Conservation (phyloP, 1,140 invertebrate species). For the Acyrthosiphon pisum region DNA sequence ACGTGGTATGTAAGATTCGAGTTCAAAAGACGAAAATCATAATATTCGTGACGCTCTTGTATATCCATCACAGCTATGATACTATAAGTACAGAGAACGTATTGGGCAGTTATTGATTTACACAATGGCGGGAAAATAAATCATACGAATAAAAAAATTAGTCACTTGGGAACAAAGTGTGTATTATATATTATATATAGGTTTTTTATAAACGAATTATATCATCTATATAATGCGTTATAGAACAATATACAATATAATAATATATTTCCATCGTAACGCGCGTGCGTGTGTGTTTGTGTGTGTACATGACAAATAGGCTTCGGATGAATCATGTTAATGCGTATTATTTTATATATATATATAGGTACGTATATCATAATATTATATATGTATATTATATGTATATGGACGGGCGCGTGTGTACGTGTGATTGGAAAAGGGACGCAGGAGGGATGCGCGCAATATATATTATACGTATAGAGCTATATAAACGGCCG, state of each 20-base stretch:
- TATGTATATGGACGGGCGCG: neutral
- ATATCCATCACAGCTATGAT: neutral
- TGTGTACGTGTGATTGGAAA: slow-evolving; percentile 18
- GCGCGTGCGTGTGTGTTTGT: neutral
- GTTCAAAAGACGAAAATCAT: neutral
- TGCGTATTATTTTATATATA: slow-evolving; percentile 9
- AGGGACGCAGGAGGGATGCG: slow-evolving; percentile 6
- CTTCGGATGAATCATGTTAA: neutral
- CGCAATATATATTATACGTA: neutral
- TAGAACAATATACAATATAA: neutral
- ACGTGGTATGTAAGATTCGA: neutral
- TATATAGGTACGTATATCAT: neutral
- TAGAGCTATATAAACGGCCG: slow-evolving; percentile 16
- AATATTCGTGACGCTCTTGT: neutral
- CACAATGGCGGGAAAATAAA: neutral
- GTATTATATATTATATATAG: neutral
- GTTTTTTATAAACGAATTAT: slow-evolving; percentile 10
- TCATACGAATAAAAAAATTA: slow-evolving; percentile 5
- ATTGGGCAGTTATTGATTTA: neutral
- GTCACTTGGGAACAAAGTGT: neutral
- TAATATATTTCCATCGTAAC: neutral
- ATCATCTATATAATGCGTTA: neutral
- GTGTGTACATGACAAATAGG: slow-evolving; percentile 33
- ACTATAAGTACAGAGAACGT: neutral
- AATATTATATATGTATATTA: neutral